A percentile compares a stretch with the other conserved stretches of the same genome.
phyloP scores from a whole-genome alignment of 2,888 invertebrate species.

The Nymphalis c-album region DNA sequence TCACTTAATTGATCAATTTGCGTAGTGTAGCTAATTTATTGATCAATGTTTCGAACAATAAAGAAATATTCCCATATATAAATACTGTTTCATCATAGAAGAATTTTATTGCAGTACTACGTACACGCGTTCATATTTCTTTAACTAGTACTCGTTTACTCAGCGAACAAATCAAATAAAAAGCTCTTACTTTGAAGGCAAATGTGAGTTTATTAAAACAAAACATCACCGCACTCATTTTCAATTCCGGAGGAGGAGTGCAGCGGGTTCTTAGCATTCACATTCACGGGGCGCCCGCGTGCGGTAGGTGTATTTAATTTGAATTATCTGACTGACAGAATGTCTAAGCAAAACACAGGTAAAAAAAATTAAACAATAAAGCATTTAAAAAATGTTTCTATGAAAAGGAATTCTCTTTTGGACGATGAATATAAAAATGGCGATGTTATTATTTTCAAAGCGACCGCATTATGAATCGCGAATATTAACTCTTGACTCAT shows the following conservation, averaged over 20 bases:
- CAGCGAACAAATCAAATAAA: conserved; percentile 66
- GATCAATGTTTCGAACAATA: background rate
- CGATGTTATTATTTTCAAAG: conserved; percentile 44
- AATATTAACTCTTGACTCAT: conserved; percentile 64
- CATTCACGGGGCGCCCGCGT: conserved; percentile 63
- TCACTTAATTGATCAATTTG: conserved; percentile 1
- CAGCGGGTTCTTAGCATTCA: conserved; percentile 55
- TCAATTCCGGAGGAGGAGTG: conserved; percentile 65
- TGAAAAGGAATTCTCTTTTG: conserved; percentile 64
- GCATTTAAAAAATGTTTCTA: conserved; percentile 60
- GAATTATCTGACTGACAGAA: conserved; percentile 77
- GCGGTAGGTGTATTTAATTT: conserved; percentile 78
- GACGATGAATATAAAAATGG: conserved; percentile 70
- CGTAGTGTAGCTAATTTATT: background rate
- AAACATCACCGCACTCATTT: conserved; percentile 70
- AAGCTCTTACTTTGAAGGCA: conserved; percentile 66
- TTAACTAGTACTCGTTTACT: conserved; percentile 50
- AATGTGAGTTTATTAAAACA: conserved; percentile 76
- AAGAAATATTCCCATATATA: background rate
- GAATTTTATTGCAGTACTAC: background rate
- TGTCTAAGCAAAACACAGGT: conserved; percentile 62
- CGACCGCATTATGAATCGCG: conserved; percentile 50
- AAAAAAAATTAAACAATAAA: conserved; percentile 64
- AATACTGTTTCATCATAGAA: no score
- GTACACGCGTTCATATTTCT: conserved; percentile 44